These are phyloP conservation scores for Lasioglossum albipes DNA, from an alignment of 1,140 invertebrate species.

Conservation along the genomic window DNA sequence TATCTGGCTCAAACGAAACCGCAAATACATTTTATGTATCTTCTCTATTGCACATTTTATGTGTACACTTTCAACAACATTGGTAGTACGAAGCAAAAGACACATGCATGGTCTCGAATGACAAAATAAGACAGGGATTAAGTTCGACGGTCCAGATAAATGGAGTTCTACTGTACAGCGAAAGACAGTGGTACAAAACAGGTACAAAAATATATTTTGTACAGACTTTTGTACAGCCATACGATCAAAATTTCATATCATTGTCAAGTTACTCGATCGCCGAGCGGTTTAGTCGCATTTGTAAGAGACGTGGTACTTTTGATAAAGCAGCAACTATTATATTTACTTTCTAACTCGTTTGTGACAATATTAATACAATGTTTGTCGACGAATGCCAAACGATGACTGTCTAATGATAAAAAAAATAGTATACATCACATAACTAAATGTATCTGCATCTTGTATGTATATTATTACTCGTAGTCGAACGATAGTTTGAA, in stretches of 20 bases:
- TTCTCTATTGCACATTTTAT: no score
- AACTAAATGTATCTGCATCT: slow-evolving; percentile 14
- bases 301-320: neutral
- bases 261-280: neutral
- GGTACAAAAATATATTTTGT: neutral
- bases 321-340: neutral
- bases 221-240: slow-evolving; percentile 27
- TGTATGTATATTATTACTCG: slow-evolving; percentile 24
- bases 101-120: no score
- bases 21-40: no score
- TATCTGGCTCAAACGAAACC: no score
- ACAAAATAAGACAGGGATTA: no score
- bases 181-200: neutral
- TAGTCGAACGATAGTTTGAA: slow-evolving; percentile 2
- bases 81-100: no score
- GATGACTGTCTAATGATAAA: neutral
- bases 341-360: neutral
- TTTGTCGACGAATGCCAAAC: slow-evolving; percentile 14
- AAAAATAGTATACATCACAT: neutral
- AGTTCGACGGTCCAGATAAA: no score
- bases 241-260: slow-evolving; percentile 34
- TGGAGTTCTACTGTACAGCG: neutral
- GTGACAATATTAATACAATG: slow-evolving; percentile 16
- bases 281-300: neutral
- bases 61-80: no score